Conservation (phyloP, 1,140 invertebrate species). For the Heliconius melpomene region DNA sequence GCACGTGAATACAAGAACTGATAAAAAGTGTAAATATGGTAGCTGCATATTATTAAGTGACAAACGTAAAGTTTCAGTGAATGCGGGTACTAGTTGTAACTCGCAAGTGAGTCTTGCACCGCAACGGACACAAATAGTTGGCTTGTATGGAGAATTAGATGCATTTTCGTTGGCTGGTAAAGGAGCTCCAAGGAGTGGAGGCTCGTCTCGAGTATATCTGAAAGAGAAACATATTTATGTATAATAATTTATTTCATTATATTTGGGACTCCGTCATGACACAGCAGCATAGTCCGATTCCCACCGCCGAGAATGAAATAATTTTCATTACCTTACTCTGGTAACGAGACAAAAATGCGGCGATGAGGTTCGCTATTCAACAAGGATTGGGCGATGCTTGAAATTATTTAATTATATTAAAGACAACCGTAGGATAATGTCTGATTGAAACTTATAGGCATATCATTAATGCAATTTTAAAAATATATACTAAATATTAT, state of each 20-base stretch:
- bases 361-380: too few species aligned
- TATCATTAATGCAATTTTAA: too few species aligned
- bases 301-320: too few species aligned
- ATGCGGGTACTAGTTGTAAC: slow-evolving; percentile 89
- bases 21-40: slow-evolving; percentile 88
- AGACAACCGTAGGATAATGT: too few species aligned
- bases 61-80: slow-evolving; percentile 87
- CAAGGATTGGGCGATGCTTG: too few species aligned
- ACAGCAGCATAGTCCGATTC: too few species aligned
- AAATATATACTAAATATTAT: too few species aligned
- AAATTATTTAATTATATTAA: too few species aligned
- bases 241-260: neutral
- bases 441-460: too few species aligned
- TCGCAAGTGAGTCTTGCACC: slow-evolving; percentile 88
- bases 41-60: slow-evolving; percentile 75
- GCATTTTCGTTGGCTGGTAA: slow-evolving; percentile 57
- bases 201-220: slow-evolving; percentile 86
- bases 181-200: slow-evolving; percentile 85
- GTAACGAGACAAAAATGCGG: too few species aligned
- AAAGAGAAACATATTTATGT: slow-evolving; percentile 35
- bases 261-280: too few species aligned
- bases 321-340: too few species aligned
- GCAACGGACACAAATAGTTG: slow-evolving; percentile 86
- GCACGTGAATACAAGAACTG: slow-evolving; percentile 90
- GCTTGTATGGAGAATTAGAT: slow-evolving; percentile 58